A percentile compares a stretch with the other conserved stretches of the same genome.
phyloP scores from a whole-genome alignment of 2,113 vertebrate species.

The Melanotaenia duboulayi region DNA sequence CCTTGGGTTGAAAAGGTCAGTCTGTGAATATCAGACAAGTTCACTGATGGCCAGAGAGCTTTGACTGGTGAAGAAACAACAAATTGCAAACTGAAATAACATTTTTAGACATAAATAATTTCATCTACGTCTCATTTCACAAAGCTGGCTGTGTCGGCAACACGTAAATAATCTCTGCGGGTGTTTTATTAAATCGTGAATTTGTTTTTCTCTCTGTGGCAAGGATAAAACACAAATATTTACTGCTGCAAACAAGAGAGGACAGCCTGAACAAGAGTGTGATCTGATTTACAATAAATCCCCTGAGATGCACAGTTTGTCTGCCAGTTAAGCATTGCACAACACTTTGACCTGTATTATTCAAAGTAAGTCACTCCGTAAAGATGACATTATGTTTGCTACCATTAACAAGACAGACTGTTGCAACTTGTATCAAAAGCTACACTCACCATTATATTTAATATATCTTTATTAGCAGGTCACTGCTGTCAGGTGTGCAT shows the following conservation, averaged over 20 bases:
- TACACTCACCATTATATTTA: not conserved
- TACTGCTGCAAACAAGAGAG: constrained; percentile 1
- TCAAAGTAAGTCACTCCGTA: constrained; percentile 2
- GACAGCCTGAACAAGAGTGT: constrained; percentile 14
- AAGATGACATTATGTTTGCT: not conserved
- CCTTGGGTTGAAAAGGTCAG: not conserved
- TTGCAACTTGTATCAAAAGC: constrained; percentile 27
- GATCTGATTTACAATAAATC: constrained; percentile 32
- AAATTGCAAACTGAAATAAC: constrained; percentile 11
- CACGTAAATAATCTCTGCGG: not conserved
- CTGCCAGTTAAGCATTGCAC: constrained; percentile 15
- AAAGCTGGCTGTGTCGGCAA: not conserved
- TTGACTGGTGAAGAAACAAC: not conserved
- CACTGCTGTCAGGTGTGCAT: not conserved
- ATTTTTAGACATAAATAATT: constrained; percentile 1
- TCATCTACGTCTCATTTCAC: constrained; percentile 6
- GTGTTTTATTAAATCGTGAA: constrained; percentile 11
- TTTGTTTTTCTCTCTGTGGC: constrained; percentile 17
- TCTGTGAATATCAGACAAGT: constrained; percentile 12
- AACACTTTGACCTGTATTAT: constrained; percentile 16
- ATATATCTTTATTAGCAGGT: constrained; percentile 10
- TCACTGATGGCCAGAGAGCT: not conserved
- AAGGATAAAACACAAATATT: constrained; percentile 14
- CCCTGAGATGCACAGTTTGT: not conserved
- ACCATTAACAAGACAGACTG: constrained; percentile 21